Evolutionary conservation across 1,140 invertebrate species (phyloP), one percentile per base, ranked within the genome.

Genomic region (Eurosta solidaginis): DNA sequence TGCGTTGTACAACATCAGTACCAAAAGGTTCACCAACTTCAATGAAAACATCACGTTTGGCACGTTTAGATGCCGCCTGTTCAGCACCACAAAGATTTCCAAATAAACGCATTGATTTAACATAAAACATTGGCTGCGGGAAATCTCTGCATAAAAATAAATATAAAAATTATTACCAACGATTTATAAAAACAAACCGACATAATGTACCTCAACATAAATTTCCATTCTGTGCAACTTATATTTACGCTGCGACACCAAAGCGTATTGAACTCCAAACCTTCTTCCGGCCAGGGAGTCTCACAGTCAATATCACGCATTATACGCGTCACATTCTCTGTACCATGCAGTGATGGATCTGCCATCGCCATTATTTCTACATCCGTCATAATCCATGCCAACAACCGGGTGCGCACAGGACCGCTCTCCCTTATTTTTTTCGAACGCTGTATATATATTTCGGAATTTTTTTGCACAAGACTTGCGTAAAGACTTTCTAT

Each of bases 381-480:
- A 81, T 95, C 92, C 22, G 92, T 91, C 90, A 96, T 93, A 5
- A 90, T 92, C 94, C 95, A 96, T 0, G 93, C 92, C 80, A 97
- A 93, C 1, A 97, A 87, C 47, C 94, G 90, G 0, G 94, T 94
- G 76, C 96, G 89, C 79, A 93, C 91, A 9, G 94, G 92, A 0
- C 90, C 90, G 14, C 92, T 90, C 17, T 92, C 89, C 78, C 94
- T 93, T 89, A 97, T 92, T 83, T 96, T 93, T 80, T 93, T 93
- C 50, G 95, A 97, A 49, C 97, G 90, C 85, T 98, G 95, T 45
- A 99, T 94, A 88, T 99, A 99, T 80, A 99, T 98, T 83, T 98
- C 94, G 1, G 96, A 94, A 87, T 97, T 98, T 84, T 96, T 96
- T 79, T 95, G 94, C 17, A 93, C 93, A 77, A 98, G 89, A 82